Percentiles rank a stretch among this genome's conserved stretches.
These are phyloP conservation scores for Stigmatopora nigra DNA, from an alignment of 2,113 vertebrate genomes.

Conservation along the genomic window DNA sequence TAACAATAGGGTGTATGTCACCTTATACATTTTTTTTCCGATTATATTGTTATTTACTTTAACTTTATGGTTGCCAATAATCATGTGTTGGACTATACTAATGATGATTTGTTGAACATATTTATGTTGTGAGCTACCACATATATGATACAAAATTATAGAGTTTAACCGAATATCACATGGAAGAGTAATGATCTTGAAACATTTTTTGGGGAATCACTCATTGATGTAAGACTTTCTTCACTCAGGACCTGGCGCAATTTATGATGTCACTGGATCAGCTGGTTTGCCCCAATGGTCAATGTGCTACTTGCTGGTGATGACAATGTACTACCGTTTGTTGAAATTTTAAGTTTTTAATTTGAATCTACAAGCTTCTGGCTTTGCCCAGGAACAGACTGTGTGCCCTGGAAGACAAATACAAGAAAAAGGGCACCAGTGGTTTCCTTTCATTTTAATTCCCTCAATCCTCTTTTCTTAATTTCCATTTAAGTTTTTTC, in stretches of 20 bases:
- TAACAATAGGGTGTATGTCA: too few species aligned
- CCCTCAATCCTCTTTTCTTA: constrained; percentile 24
- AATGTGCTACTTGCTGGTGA: constrained; percentile 75
- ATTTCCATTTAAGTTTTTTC: constrained; percentile 49
- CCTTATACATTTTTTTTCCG: too few species aligned
- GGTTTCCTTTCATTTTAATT: constrained; percentile 40
- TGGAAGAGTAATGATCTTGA: background rate
- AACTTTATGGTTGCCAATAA: too few species aligned
- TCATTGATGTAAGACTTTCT: background rate
- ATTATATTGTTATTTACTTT: too few species aligned
- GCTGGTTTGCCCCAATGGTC: constrained; percentile 69
- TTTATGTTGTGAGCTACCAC: too few species aligned
- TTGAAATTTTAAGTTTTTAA: constrained; percentile 87
- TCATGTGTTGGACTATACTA: too few species aligned
- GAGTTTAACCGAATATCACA: background rate
- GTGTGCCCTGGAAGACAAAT: constrained; percentile 63
- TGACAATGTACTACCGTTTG: constrained; percentile 77
- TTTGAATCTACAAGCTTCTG: constrained; percentile 59
- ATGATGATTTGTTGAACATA: too few species aligned
- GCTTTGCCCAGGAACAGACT: constrained; percentile 72
- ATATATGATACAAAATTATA: too few species aligned
- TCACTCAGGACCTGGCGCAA: constrained; percentile 81
- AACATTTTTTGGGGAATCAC: background rate
- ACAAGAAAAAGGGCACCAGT: constrained; percentile 53
- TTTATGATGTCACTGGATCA: constrained; percentile 80